These are phyloP conservation scores for Lasioglossum vierecki DNA, from an alignment of 2,888 invertebrate genomes.

Conservation along the genomic window DNA sequence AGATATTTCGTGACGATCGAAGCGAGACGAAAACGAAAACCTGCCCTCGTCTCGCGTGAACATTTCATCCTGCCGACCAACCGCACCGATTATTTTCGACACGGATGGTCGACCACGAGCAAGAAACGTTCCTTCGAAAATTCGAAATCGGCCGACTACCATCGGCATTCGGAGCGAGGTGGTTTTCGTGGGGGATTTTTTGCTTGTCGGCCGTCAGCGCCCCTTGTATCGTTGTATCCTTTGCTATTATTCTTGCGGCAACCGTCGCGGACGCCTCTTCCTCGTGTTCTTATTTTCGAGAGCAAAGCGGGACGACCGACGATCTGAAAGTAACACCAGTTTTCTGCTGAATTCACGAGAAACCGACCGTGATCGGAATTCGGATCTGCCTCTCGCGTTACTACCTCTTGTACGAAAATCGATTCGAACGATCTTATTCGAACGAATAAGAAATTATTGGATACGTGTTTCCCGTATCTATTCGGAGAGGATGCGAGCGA, in stretches of 20 bases:
- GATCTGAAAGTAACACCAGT: neutral
- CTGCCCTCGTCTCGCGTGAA: constrained; percentile 12
- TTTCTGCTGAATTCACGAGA: neutral
- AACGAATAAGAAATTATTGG: neutral
- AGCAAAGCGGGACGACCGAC: neutral
- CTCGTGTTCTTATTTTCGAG: constrained; percentile 45
- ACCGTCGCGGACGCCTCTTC: neutral
- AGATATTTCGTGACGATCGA: constrained; percentile 39
- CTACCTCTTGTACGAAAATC: neutral
- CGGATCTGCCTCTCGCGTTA: neutral
- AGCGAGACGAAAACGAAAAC: constrained; percentile 49
- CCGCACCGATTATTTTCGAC: constrained; percentile 66
- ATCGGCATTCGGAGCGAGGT: constrained; percentile 11
- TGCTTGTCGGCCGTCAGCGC: constrained; percentile 27
- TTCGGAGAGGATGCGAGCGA: neutral
- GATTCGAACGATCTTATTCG: neutral
- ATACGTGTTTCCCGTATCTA: neutral
- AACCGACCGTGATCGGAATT: neutral
- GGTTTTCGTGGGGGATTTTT: constrained; percentile 58
- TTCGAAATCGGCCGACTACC: constrained; percentile 40
- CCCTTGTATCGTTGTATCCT: constrained; percentile 5
- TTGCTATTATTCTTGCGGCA: constrained; percentile 6
- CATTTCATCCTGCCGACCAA: constrained; percentile 49
- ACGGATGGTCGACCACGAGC: constrained; percentile 12
- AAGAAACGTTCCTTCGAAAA: constrained; percentile 39